Conservation (phyloP, 2,113 vertebrate genomes). For the Zapus hudsonius region DNA sequence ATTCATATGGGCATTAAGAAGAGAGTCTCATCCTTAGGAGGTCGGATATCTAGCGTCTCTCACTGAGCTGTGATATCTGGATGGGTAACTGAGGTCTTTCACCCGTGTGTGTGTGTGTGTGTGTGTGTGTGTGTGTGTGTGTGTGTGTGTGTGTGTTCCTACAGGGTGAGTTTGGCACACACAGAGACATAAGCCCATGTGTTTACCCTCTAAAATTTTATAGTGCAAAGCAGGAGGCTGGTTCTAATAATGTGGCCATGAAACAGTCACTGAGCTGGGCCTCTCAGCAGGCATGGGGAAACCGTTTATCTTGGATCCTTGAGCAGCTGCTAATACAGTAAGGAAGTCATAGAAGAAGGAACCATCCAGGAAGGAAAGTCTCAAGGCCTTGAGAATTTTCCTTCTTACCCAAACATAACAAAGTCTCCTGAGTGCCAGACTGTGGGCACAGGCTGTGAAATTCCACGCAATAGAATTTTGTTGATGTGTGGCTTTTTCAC, state of each 20-base stretch:
- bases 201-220: background rate
- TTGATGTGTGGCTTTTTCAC: background rate
- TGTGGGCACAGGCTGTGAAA: background rate
- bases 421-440: background rate
- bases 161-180: background rate
- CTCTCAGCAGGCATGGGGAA: conserved; percentile 14
- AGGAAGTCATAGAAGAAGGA: conserved; percentile 22
- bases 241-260: background rate
- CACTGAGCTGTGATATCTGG: too few relatives aligned
- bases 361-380: background rate
- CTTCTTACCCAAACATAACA: background rate
- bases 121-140: too few relatives aligned
- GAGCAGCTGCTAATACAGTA: background rate
- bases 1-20: too few relatives aligned
- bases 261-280: background rate
- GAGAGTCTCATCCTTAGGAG: too few relatives aligned
- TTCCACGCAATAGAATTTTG: conserved; percentile 1
- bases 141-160: too few relatives aligned
- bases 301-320: background rate
- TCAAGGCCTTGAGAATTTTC: background rate
- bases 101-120: too few relatives aligned
- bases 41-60: too few relatives aligned
- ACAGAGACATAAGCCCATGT: background rate
- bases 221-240: background rate
- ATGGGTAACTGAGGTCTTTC: too few relatives aligned